phyloP scores from a whole-genome alignment of 2,113 vertebrate genomes.

The Oceanodroma tethys region DNA sequence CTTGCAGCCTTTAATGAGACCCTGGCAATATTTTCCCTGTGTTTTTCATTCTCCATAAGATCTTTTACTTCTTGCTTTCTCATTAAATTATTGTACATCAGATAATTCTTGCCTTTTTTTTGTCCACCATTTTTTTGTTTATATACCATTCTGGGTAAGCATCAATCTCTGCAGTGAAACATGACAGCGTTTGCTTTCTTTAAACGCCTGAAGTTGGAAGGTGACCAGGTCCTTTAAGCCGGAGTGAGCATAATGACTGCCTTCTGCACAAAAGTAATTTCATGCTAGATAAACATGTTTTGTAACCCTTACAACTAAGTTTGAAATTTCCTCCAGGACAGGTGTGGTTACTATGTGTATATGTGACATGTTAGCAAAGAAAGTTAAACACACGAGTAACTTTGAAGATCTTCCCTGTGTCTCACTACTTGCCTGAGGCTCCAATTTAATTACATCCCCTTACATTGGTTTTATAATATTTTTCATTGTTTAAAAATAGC shows the following conservation, averaged over 20 bases:
- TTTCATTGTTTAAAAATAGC: not conserved
- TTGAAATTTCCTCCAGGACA: not conserved
- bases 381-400: not conserved
- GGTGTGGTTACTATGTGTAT: not conserved
- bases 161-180: not conserved
- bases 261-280: not conserved
- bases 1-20: not conserved
- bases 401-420: not conserved
- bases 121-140: not conserved
- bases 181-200: fast-evolving
- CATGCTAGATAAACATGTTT: not conserved
- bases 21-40: no score
- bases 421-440: not conserved
- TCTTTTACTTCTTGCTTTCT: not conserved
- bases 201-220: not conserved
- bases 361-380: not conserved
- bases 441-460: not conserved
- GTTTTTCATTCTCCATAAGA: not conserved
- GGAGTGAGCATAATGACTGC: not conserved
- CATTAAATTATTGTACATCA: slow-evolving; percentile 4
- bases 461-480: not conserved
- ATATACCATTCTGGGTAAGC: not conserved
- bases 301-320: not conserved
- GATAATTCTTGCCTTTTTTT: not conserved
- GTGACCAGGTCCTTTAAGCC: not conserved